Evolutionary conservation across 2,888 invertebrate genomes (phyloP).

Genomic region (Patella caerulea): DNA sequence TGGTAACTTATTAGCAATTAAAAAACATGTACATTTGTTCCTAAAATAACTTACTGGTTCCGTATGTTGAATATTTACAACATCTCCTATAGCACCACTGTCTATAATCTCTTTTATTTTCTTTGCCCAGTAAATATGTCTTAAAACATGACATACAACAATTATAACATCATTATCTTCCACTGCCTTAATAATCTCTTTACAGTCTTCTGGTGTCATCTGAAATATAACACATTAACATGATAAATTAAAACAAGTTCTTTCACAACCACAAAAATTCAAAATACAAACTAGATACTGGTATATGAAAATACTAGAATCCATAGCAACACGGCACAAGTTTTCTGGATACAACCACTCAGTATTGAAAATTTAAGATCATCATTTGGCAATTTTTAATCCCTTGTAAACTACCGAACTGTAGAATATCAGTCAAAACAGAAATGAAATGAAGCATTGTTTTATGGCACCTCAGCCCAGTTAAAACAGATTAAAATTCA

Average conservation of each 20-base stretch:
- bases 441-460: no score
- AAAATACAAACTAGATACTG: neutral
- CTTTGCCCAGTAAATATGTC: slow-evolving; percentile 69
- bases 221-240: slow-evolving; percentile 27
- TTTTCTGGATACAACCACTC: no score
- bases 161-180: slow-evolving; percentile 66
- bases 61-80: slow-evolving; percentile 72
- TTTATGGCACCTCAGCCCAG: no score
- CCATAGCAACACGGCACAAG: no score
- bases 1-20: neutral
- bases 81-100: slow-evolving; percentile 70
- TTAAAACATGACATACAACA: slow-evolving; percentile 72
- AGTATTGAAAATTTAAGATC: no score
- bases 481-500: no score
- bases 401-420: no score
- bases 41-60: slow-evolving; percentile 67
- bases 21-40: neutral
- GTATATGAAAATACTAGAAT: no score
- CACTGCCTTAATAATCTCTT: slow-evolving; percentile 68
- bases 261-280: neutral
- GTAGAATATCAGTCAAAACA: no score
- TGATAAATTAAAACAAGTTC: neutral
- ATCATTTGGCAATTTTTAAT: no score
- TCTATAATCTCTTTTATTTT: slow-evolving; percentile 70
- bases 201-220: slow-evolving; percentile 71